These are phyloP conservation scores for Corythucha ciliata DNA, from an alignment of 2,888 invertebrate species.

Conservation along the genomic window DNA sequence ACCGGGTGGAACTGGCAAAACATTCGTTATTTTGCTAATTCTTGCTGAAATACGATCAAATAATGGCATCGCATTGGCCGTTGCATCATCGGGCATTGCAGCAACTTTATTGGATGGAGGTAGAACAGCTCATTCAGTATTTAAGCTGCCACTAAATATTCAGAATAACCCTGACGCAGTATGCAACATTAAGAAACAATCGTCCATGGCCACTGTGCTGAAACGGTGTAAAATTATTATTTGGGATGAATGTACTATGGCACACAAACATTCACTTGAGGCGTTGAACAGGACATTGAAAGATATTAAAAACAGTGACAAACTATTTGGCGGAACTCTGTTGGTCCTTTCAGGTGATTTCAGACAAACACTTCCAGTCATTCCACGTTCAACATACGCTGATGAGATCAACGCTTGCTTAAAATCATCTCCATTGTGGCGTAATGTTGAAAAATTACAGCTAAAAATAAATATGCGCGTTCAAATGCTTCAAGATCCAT, in stretches of 20 bases:
- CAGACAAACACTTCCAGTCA: conserved; percentile 30
- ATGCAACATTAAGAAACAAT: conserved; percentile 36
- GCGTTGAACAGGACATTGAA: conserved; percentile 36
- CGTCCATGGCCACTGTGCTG: conserved; percentile 36
- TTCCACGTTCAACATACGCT: conserved; percentile 32
- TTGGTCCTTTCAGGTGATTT: conserved; percentile 29
- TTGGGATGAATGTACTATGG: conserved; percentile 42
- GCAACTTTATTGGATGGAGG: no score
- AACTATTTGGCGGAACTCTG: conserved; percentile 22
- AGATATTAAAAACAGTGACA: conserved; percentile 10
- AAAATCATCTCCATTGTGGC: conserved; percentile 35
- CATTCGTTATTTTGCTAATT: no score
- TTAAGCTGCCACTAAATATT: conserved; percentile 27
- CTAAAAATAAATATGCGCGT: no score
- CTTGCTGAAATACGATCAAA: no score
- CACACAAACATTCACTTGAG: conserved; percentile 39
- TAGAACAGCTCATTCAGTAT: no score
- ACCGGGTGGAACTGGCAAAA: no score
- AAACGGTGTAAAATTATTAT: conserved; percentile 38
- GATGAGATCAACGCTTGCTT: conserved; percentile 34
- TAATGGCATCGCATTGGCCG: no score
- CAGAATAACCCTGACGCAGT: conserved; percentile 34
- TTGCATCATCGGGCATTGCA: no score
- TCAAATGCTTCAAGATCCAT: no score
- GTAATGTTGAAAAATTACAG: no score